phyloP scores from a whole-genome alignment of 2,888 invertebrate genomes.

The Drosophila melanosoma region DNA sequence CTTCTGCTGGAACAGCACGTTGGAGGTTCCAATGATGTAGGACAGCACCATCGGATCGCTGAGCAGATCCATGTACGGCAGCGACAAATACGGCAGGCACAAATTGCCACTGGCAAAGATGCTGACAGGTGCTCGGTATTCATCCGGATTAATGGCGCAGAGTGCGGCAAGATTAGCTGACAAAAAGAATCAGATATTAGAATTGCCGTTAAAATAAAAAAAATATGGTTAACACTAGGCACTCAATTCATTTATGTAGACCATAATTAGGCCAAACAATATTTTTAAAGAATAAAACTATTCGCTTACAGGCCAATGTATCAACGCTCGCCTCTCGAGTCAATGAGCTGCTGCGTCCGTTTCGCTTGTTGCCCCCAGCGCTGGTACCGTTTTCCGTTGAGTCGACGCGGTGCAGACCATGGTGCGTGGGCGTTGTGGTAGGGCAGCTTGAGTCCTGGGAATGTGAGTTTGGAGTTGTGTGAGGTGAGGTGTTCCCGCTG shows the following conservation, averaged over 20 bases:
- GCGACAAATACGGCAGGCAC: constrained; percentile 97
- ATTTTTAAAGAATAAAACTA: background rate
- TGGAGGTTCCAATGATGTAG: constrained; percentile 98
- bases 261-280: background rate
- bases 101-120: constrained; percentile 96
- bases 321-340: constrained; percentile 90
- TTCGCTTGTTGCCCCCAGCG: constrained; percentile 54
- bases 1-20: constrained; percentile 98
- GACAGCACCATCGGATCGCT: constrained; percentile 94
- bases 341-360: constrained; percentile 85
- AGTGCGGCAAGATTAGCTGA: constrained; percentile 81
- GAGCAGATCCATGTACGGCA: constrained; percentile 97
- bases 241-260: background rate
- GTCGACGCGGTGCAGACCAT: constrained; percentile 83
- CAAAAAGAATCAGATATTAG: constrained; percentile 15
- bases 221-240: background rate
- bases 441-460: constrained; percentile 68
- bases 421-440: constrained; percentile 47
- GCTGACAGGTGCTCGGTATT: constrained; percentile 94
- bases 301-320: constrained; percentile 86
- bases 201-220: background rate
- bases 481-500: constrained; percentile 77
- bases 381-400: constrained; percentile 64
- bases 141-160: constrained; percentile 82
- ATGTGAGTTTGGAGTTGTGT: constrained; percentile 61